These are phyloP conservation scores for Anguilla pacifica DNA, from an alignment of 2,797 vertebrate genomes.

Conservation along the genomic window DNA sequence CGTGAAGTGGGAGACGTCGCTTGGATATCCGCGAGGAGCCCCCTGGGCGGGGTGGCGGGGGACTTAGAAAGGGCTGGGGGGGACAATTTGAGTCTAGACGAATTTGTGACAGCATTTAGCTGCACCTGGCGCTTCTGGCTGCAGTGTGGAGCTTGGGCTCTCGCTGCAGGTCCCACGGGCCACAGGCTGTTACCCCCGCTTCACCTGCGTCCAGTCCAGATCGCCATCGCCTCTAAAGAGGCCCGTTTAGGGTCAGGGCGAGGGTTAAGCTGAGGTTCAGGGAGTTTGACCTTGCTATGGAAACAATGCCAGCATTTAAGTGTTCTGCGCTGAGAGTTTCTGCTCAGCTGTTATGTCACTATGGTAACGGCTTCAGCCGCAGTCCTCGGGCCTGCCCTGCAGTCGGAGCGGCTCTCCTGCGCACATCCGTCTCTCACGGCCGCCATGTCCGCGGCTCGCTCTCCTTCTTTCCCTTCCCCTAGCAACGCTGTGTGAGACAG, in stretches of 20 bases:
- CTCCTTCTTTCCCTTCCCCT: background rate
- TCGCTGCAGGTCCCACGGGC: background rate
- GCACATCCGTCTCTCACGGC: background rate
- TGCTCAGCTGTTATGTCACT: background rate
- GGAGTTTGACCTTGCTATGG: background rate
- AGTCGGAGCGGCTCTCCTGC: background rate
- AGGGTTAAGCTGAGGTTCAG: background rate
- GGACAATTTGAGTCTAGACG: background rate
- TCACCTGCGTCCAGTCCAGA: background rate
- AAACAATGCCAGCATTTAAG: slow-evolving; percentile 1
- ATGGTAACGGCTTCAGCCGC: background rate
- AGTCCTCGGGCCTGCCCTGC: background rate
- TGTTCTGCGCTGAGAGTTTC: background rate
- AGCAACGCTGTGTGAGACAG: slow-evolving; percentile 11
- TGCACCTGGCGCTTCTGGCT: background rate
- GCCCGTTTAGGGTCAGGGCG: background rate
- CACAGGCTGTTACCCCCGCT: background rate
- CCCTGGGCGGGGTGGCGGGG: no score
- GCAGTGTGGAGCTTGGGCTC: background rate
- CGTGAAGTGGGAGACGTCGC: background rate
- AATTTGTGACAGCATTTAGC: background rate
- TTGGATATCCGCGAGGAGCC: background rate
- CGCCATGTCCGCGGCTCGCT: background rate
- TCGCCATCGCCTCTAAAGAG: background rate
- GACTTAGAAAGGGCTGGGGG: background rate